Evolutionary conservation across 2,888 invertebrate species (phyloP), one percentile per base, ranked within the genome.

Genomic region (Alsophila aescularia): DNA sequence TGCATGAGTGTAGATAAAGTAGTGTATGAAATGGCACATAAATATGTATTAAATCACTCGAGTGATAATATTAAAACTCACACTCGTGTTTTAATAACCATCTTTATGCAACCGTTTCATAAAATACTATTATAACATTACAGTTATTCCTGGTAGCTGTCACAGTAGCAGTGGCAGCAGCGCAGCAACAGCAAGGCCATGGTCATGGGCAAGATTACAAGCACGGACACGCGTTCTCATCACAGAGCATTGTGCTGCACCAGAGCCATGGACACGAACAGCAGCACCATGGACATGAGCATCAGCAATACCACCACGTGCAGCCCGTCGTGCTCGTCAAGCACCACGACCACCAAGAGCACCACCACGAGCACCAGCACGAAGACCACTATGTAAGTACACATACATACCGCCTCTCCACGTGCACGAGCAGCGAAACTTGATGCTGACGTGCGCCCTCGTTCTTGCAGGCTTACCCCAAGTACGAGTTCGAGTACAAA

Each of bases 401-500:
- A 29, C 27, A 42, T 9, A 7, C 40, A 32, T n/a, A 21, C 15
- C 5, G 9, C 16, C 16, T 12, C 21, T 21, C 39, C 41, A 2
- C 12, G 10, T 24, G 21, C 35, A 10, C n/a, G n/a, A 12, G 51
- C 18, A 9, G 32, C 12, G 8, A 12, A 2, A 21, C 41, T 37
- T 12, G 13, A 40, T 12, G 14, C 35, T 52, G 18, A 52, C 41
- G 14, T 14, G 29, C 3, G 31, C 0, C 0, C 9, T 70, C 92
- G 92, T 31, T 89, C 89, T 66, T 93, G 93, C 77, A 29, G 29
- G 29, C 29, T 29, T 36, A 50, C 27, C 50, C 50, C 50, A 50
- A 50, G 36, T 50, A 50, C 50, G 63, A 69, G 39, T 63, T 69
- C 52, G 60, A 57, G 42, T 67, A 68, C 52, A 64, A 68, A 47